phyloP scores from a whole-genome alignment of 2,888 invertebrate species.

The Epistrophe grossulariae region DNA sequence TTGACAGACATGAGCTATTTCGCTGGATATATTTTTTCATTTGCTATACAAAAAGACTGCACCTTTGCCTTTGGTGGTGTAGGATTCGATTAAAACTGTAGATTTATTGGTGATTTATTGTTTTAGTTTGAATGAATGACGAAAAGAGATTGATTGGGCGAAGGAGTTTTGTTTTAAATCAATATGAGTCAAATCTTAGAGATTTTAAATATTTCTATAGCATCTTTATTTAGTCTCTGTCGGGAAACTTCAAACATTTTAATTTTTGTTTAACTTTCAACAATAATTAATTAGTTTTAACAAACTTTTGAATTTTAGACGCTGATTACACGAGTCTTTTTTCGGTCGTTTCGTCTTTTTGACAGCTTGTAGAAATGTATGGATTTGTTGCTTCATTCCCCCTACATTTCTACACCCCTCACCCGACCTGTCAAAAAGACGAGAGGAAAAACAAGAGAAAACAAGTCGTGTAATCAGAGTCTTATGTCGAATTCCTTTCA shows the following conservation, averaged over 20 bases:
- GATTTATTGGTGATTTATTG: conserved; percentile 58
- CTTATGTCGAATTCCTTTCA: too few relatives aligned
- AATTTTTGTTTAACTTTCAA: not conserved
- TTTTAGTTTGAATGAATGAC: conserved; percentile 29
- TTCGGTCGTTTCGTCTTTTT: too few relatives aligned
- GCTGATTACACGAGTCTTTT: too few relatives aligned
- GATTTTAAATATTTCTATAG: not conserved
- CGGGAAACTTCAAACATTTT: not conserved
- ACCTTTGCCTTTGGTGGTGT: conserved; percentile 33
- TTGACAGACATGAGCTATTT: conserved; percentile 62
- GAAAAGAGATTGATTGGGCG: conserved; percentile 33
- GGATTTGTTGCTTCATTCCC: too few relatives aligned
- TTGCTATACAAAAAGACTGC: conserved; percentile 13
- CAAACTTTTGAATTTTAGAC: too few relatives aligned
- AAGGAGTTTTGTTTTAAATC: conserved; percentile 3
- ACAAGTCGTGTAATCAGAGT: too few relatives aligned
- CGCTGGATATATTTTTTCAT: not conserved
- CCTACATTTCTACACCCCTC: too few relatives aligned
- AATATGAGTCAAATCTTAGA: conserved; percentile 6
- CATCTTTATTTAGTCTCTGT: not conserved
- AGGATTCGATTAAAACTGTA: conserved; percentile 46
- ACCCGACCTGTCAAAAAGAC: too few relatives aligned
- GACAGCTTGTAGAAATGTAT: too few relatives aligned
- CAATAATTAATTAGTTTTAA: not conserved
- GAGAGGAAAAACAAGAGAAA: too few relatives aligned